Percentiles rank a stretch among this genome's conserved stretches.
Evolutionary conservation across 2,888 invertebrate species (phyloP).

Genomic region (Gastrophysa polygoni): DNA sequence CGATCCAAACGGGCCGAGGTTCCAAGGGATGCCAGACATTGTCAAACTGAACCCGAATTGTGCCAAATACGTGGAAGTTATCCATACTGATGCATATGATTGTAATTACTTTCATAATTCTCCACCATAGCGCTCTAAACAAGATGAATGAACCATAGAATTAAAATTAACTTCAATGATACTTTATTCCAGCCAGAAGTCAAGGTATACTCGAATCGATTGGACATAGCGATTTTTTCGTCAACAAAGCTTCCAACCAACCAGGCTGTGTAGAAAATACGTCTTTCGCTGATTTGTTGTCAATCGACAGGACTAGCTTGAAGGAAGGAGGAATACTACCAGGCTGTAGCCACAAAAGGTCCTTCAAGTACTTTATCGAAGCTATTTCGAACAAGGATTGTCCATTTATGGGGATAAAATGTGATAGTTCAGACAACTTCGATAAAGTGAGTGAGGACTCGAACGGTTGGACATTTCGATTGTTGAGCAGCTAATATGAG

Average conservation of each 20-base stretch:
- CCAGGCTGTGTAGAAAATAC: constrained; percentile 53
- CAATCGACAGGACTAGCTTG: constrained; percentile 46
- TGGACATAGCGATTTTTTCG: constrained; percentile 57
- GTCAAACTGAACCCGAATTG: constrained; percentile 63
- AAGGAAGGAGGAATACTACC: constrained; percentile 53
- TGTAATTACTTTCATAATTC: too few species aligned
- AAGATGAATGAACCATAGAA: too few species aligned
- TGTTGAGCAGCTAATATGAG: background rate
- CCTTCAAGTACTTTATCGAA: constrained; percentile 58
- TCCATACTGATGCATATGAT: constrained; percentile 62
- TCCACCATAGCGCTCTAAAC: too few species aligned
- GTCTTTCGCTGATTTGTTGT: constrained; percentile 41
- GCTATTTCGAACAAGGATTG: constrained; percentile 51
- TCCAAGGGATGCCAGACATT: constrained; percentile 60
- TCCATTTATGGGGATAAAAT: constrained; percentile 53
- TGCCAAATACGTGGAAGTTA: constrained; percentile 65
- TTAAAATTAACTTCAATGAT: background rate
- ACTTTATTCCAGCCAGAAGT: constrained; percentile 46
- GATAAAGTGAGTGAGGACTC: constrained; percentile 40
- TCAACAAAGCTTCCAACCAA: constrained; percentile 54
- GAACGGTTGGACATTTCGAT: background rate
- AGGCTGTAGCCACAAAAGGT: constrained; percentile 57
- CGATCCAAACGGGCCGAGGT: constrained; percentile 66
- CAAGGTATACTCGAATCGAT: constrained; percentile 53
- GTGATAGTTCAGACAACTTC: constrained; percentile 50